A percentile compares a stretch with the other conserved stretches of the same genome.
Evolutionary conservation across 2,113 vertebrate genomes (phyloP).

Genomic region (Cryptotis parvus): DNA sequence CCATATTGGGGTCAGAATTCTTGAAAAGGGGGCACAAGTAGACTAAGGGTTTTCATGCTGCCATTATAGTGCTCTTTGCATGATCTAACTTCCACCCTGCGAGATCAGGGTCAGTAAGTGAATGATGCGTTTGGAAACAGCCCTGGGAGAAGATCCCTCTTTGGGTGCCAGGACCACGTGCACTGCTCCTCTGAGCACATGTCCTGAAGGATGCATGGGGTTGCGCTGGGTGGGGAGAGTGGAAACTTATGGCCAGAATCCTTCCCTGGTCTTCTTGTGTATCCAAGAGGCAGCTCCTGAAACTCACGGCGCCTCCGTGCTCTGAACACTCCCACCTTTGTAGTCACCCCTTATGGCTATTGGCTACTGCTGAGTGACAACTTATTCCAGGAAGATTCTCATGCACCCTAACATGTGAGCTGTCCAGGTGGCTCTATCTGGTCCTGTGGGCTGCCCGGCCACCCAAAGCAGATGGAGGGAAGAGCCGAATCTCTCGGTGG

Average conservation of each 20-base stretch:
- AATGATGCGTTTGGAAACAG: not conserved
- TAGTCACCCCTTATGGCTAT: slow-evolving; percentile 52
- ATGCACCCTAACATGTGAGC: not conserved
- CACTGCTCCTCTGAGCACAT: accelerated
- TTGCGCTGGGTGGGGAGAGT: not conserved
- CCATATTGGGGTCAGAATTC: not conserved
- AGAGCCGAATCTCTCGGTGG: slow-evolving; percentile 13
- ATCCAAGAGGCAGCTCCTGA: accelerated
- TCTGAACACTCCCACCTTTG: not conserved
- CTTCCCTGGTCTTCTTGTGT: not conserved
- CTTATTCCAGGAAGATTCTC: slow-evolving; percentile 16
- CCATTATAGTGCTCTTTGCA: not conserved
- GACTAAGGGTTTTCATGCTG: accelerated
- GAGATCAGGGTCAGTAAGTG: not conserved
- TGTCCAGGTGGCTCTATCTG: slow-evolving; percentile 62
- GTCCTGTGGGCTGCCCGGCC: slow-evolving; percentile 51
- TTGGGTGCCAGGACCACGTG: not conserved
- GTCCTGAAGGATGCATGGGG: too few relatives aligned
- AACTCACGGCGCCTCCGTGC: not conserved
- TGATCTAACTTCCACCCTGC: not conserved
- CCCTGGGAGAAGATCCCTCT: not conserved
- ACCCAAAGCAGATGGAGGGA: slow-evolving; percentile 60
- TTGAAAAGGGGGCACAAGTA: not conserved
- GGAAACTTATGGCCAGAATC: not conserved
- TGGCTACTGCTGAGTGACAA: slow-evolving; percentile 11